A percentile compares a stretch with the other conserved stretches of the same genome.
These are phyloP conservation scores for Corythaeola cristata DNA, from an alignment of 2,113 vertebrate species.

Conservation along the genomic window DNA sequence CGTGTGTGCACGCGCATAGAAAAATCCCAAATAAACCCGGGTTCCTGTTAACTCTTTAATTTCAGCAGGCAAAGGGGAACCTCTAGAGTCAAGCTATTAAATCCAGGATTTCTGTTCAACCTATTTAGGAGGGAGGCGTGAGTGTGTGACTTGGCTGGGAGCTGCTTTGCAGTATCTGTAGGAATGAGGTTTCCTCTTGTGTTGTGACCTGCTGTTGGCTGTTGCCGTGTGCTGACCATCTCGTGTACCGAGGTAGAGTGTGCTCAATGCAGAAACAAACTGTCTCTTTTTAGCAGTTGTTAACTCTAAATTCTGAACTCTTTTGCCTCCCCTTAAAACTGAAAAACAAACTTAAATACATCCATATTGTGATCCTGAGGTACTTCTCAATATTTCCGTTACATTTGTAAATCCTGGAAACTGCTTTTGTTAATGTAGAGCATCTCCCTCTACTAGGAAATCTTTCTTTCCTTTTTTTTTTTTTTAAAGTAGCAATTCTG, in stretches of 20 bases:
- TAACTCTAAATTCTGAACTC: background rate
- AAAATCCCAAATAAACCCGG: background rate
- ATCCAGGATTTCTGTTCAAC: background rate
- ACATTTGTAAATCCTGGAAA: background rate
- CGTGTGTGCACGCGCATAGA: background rate
- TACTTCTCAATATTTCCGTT: background rate
- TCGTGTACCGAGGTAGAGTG: no score
- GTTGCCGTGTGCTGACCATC: background rate
- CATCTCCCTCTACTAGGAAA: background rate
- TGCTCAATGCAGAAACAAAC: background rate
- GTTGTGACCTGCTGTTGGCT: background rate
- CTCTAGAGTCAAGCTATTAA: background rate
- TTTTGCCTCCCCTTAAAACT: background rate
- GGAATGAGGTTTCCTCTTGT: background rate
- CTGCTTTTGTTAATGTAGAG: background rate
- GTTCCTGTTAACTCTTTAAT: slow-evolving; percentile 21
- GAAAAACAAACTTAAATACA: background rate
- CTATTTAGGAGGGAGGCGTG: background rate
- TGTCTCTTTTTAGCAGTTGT: background rate
- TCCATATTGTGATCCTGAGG: background rate
- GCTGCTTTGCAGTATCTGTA: background rate
- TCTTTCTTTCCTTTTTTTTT: background rate
- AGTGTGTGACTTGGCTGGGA: accelerated
- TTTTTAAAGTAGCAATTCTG: background rate
- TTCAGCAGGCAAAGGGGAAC: background rate